Conservation (phyloP, 2,888 invertebrate species). For the Sepioteuthis lessoniana region DNA sequence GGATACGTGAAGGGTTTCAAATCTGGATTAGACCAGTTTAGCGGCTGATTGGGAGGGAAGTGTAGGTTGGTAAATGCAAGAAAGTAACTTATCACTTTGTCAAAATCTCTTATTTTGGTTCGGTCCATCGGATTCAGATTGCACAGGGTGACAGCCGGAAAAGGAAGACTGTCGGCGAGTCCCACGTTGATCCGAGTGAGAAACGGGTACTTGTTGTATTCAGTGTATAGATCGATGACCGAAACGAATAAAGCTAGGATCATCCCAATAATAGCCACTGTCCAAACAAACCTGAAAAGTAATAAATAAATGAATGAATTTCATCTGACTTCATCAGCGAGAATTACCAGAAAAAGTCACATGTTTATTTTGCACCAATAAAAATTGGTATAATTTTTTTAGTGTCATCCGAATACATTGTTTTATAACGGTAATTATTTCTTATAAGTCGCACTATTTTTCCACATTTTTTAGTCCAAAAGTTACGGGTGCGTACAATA, state of each 20-base stretch:
- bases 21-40: conserved; percentile 51
- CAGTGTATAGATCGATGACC: conserved; percentile 45
- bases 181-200: conserved; percentile 52
- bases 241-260: conserved; percentile 50
- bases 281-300: conserved; percentile 53
- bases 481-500: no score
- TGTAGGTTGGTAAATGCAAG: conserved; percentile 50
- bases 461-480: no score
- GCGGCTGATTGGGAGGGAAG: not conserved
- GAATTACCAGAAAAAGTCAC: no score
- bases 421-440: no score
- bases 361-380: no score
- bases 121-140: conserved; percentile 51
- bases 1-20: conserved; percentile 48
- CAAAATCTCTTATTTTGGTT: not conserved
- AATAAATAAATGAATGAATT: not conserved
- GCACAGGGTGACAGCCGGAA: conserved; percentile 55
- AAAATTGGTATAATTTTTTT: no score
- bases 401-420: no score
- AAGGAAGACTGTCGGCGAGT: conserved; percentile 49
- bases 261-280: conserved; percentile 52
- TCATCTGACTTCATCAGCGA: no score
- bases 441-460: no score
- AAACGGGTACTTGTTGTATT: conserved; percentile 51
- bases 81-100: conserved; percentile 49